Conservation (phyloP, 2,888 invertebrate genomes). For the Agrotis exclamationis region DNA sequence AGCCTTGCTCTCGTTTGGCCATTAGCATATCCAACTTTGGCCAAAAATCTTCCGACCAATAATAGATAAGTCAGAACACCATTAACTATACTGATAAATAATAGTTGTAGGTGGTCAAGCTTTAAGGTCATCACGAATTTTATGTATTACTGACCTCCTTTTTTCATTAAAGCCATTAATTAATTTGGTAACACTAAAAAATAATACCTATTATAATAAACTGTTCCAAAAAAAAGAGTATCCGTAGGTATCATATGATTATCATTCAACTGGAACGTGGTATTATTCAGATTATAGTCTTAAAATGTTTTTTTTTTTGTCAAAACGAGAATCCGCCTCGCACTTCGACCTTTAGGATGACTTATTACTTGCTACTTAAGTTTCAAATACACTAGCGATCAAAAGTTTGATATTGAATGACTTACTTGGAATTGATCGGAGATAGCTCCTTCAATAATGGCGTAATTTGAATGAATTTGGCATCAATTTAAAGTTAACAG, state of each 20-base stretch:
- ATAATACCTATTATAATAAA: neutral
- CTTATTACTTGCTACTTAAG: slow-evolving; percentile 39
- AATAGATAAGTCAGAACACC: neutral
- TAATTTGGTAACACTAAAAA: slow-evolving; percentile 4
- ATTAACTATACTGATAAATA: slow-evolving; percentile 3
- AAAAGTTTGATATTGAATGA: no score
- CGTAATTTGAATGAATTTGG: no score
- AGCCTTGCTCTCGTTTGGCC: neutral
- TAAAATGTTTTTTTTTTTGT: slow-evolving; percentile 15
- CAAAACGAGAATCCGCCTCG: slow-evolving; percentile 35
- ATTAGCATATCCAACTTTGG: neutral
- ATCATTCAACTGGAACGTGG: slow-evolving; percentile 29
- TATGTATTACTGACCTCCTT: neutral
- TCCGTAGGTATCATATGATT: no score
- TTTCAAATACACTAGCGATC: slow-evolving; percentile 22
- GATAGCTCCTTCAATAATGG: no score
- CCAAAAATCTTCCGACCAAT: neutral
- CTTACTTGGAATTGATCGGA: no score
- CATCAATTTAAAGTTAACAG: no score
- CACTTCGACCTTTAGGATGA: slow-evolving; percentile 53
- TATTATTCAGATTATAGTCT: slow-evolving; percentile 11
- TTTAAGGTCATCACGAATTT: neutral
- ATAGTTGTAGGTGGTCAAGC: neutral
- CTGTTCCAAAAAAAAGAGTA: neutral
- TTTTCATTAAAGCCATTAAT: slow-evolving; percentile 2